phyloP scores from a whole-genome alignment of 1,140 invertebrate species.

The Neodiprion virginianus region DNA sequence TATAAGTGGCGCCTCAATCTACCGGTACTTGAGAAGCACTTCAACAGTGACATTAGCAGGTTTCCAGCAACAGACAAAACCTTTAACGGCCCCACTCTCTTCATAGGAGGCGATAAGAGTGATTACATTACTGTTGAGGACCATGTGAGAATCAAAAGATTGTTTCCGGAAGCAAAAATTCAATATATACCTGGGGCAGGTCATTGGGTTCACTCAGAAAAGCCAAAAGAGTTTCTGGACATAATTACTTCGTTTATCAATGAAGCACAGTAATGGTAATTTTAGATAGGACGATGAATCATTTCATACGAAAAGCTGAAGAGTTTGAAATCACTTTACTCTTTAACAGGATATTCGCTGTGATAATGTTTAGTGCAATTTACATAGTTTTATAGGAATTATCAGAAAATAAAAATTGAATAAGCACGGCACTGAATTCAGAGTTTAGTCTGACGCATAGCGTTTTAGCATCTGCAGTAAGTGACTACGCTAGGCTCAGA shows the following conservation, averaged over 20 bases:
- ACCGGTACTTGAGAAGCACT: slow-evolving; percentile 70
- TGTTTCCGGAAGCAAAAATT: slow-evolving; percentile 82
- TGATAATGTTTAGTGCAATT: no score
- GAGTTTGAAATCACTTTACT: no score
- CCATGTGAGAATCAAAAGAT: slow-evolving; percentile 70
- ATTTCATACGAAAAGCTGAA: no score
- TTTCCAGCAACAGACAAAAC: slow-evolving; percentile 67
- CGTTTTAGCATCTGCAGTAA: no score
- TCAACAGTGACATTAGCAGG: slow-evolving; percentile 67
- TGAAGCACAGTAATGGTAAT: slow-evolving; percentile 4
- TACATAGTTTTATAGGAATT: no score
- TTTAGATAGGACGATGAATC: no score
- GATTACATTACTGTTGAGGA: slow-evolving; percentile 78
- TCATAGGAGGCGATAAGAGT: slow-evolving; percentile 82
- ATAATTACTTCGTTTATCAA: slow-evolving; percentile 56
- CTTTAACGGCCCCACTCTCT: slow-evolving; percentile 77
- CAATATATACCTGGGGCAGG: slow-evolving; percentile 80
- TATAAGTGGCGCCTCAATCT: slow-evolving; percentile 80
- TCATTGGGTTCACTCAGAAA: slow-evolving; percentile 93
- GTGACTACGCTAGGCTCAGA: not conserved
- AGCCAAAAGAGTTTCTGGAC: slow-evolving; percentile 81
- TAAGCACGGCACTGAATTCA: no score
- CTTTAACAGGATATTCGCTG: no score
- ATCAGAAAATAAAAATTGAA: no score
- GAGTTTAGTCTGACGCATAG: no score